phyloP scores from a whole-genome alignment of 1,140 invertebrate genomes.

The Diabrotica undecimpunctata region DNA sequence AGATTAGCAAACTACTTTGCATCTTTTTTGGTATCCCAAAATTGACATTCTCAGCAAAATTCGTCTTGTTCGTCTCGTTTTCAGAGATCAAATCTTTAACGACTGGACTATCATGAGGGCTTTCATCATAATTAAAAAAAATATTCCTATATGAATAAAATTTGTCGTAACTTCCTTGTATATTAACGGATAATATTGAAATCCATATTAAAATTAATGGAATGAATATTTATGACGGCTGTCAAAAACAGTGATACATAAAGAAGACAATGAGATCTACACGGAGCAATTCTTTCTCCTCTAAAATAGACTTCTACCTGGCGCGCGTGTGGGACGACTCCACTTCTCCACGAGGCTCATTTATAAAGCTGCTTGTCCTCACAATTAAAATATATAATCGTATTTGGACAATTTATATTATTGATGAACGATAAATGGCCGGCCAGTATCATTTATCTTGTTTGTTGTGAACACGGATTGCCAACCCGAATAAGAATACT shows the following conservation, averaged over 20 bases:
- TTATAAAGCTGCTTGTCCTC: conserved; percentile 47
- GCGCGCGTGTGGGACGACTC: conserved; percentile 40
- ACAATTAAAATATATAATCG: conserved; percentile 51
- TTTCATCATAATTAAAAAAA: too few relatives aligned
- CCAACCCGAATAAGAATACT: conserved; percentile 24
- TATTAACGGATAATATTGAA: too few relatives aligned
- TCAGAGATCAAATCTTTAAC: too few relatives aligned
- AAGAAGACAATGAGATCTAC: conserved; percentile 20
- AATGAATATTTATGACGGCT: conserved; percentile 18
- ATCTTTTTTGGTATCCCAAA: too few relatives aligned
- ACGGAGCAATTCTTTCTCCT: not conserved
- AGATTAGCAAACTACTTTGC: too few relatives aligned
- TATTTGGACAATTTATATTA: conserved; percentile 47
- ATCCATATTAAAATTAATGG: not conserved
- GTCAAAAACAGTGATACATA: conserved; percentile 8
- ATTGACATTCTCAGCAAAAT: too few relatives aligned
- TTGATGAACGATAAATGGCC: conserved; percentile 45
- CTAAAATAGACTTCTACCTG: conserved; percentile 22
- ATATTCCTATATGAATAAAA: too few relatives aligned
- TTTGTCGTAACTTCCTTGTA: too few relatives aligned
- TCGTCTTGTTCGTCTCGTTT: too few relatives aligned
- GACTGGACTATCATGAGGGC: too few relatives aligned
- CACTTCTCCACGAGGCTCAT: conserved; percentile 38
- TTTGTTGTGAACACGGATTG: conserved; percentile 26
- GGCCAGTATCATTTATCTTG: conserved; percentile 39